Evolutionary conservation across 2,113 vertebrate genomes (phyloP), one percentile per base, ranked within the genome.

Genomic region (Oenanthe oenanthe): DNA sequence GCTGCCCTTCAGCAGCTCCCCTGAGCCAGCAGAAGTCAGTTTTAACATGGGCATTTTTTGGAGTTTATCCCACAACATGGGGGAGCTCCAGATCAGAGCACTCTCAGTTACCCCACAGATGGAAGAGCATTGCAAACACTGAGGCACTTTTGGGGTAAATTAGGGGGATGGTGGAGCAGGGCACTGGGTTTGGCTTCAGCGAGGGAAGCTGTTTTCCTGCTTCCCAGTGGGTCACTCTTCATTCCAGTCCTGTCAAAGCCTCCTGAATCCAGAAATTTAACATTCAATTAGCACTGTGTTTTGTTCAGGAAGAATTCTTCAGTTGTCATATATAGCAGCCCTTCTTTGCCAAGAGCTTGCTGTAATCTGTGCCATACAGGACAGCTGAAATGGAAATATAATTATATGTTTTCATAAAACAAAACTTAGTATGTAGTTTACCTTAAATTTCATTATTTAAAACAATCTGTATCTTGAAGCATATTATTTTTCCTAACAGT

Each of bases 221-320:
- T 73, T 88, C 89, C 81, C 90, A 17, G 54, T 62, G 82, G 72
- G 75, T 50, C 53, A 9, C 78, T 68, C 17, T 32, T 90, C 92
- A 68, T 82, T 88, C 67, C 67, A 67, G 12, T 42, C 63, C 63
- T 53, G 61, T 58, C 92, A 88, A 68, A 88, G 57, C 57, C 63
- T 83, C 67, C 54, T n/a, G n/a, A 75, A 91, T 79, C 40, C 56
- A 74, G 82, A 92, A 84, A 85, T 71, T 60, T 78, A 93, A 83
- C 81, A 68, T 75, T 93, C 75, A 96, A 40, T 98, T 97, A 97
- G 67, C 34, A 29, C 53, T 61, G 81, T 83, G 28, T 34, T 95
- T 95, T 70, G n/a, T 61, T 67, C 18, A 22, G 86, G 42, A 79
- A 76, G 51, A 29, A 15, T 62, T 88, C 53, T 73, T 7, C 84